phyloP scores from a whole-genome alignment of 2,888 invertebrate species.

The Colostygia pectinataria region DNA sequence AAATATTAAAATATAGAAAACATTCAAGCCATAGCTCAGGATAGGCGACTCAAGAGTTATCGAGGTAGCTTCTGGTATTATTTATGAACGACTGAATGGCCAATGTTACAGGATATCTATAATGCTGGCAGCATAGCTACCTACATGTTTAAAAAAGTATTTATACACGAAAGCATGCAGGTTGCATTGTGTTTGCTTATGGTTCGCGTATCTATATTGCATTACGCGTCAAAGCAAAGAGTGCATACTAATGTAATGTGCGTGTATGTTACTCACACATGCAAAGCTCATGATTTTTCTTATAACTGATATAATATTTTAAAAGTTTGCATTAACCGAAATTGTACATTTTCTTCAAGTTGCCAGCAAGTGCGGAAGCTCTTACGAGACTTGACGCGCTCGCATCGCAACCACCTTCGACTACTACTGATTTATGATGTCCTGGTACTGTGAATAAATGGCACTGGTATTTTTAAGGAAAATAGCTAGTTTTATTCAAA shows the following conservation, averaged over 20 bases:
- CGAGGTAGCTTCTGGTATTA: slow-evolving; percentile 68
- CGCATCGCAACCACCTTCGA: slow-evolving; percentile 57
- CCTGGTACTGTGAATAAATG: slow-evolving; percentile 24
- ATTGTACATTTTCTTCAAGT: background rate
- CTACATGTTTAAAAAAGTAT: too few relatives aligned
- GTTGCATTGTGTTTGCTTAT: too few relatives aligned
- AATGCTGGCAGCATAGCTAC: background rate
- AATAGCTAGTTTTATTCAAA: slow-evolving; percentile 17
- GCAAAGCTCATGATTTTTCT: too few relatives aligned
- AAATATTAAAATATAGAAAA: slow-evolving; percentile 50
- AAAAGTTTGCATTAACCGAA: background rate
- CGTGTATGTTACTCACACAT: too few relatives aligned
- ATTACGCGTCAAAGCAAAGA: too few relatives aligned
- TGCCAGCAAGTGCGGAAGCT: background rate
- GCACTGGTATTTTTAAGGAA: slow-evolving; percentile 30
- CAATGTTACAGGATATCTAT: slow-evolving; percentile 25
- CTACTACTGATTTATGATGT: slow-evolving; percentile 59
- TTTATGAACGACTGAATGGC: slow-evolving; percentile 60
- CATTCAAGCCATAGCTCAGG: slow-evolving; percentile 46
- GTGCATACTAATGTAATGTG: too few relatives aligned
- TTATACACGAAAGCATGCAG: too few relatives aligned
- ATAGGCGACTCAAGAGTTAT: slow-evolving; percentile 51
- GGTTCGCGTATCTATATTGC: too few relatives aligned
- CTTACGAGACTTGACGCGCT: slow-evolving; percentile 43
- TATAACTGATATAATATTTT: too few relatives aligned